phyloP scores from a whole-genome alignment of 1,140 invertebrate species.

The Leucophenga varia region DNA sequence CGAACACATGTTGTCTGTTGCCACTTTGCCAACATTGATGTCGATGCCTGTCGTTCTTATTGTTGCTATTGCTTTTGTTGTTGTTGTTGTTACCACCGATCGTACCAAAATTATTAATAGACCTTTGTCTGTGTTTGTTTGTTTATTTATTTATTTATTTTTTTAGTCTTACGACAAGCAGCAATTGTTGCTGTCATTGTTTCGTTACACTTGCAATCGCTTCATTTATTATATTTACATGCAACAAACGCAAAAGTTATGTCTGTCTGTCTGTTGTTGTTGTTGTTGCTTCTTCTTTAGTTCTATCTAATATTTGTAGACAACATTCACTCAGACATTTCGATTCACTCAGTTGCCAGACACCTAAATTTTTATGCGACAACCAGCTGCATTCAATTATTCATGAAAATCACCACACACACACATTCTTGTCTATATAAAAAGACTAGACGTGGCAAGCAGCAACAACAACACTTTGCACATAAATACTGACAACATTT shows the following conservation, averaged over 20 bases:
- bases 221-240: conserved; percentile 45
- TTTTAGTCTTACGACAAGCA: conserved; percentile 32
- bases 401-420: conserved; percentile 47
- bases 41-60: conserved; percentile 47
- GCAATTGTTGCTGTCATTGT: conserved; percentile 55
- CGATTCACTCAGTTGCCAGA: conserved; percentile 40
- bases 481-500: too few species aligned
- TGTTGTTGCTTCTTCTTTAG: too few species aligned
- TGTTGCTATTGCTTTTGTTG: conserved; percentile 23
- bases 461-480: conserved; percentile 22
- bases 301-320: too few species aligned
- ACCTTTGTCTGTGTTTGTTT: conserved; percentile 41
- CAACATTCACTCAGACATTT: too few species aligned
- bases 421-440: too few species aligned
- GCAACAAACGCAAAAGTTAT: too few species aligned
- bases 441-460: too few species aligned
- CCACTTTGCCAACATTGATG: conserved; percentile 42
- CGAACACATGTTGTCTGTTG: conserved; percentile 16
- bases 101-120: conserved; percentile 44
- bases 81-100: conserved; percentile 8
- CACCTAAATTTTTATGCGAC: conserved; percentile 53
- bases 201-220: conserved; percentile 53
- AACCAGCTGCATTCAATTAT: conserved; percentile 53
- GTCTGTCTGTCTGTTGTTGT: conserved; percentile 13
- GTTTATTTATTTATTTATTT: conserved; percentile 1